Evolutionary conservation across 1,140 invertebrate genomes (phyloP), one percentile per base, ranked within the genome.

Genomic region (Portunus trituberculatus): DNA sequence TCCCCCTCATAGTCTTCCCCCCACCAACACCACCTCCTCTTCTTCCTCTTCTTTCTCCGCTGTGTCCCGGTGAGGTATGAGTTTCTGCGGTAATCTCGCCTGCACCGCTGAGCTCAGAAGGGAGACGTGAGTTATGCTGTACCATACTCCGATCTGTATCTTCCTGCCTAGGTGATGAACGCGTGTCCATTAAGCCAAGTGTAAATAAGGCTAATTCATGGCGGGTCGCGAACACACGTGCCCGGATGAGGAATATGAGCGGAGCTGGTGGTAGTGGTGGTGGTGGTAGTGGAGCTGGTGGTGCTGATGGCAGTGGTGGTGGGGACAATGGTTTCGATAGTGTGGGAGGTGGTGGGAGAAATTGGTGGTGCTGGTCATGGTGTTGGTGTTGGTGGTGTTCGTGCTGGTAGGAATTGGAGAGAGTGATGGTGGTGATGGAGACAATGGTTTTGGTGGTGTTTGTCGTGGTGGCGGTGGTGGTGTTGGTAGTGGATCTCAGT

Each of bases 161-260:
- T 76, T 76, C 12, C 20, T 76, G 67, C 67, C 67, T 20, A 76
- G 67, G 67, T 76, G 67, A 76, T 76, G 67, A 25, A 76, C 25
- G 67, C 67, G 3, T n/a, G 67, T 76, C 67, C 67, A 76, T 76
- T 76, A 76, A 76, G 20, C 20, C 67, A 76, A 76, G 67, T 76
- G 67, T 76, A 76, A 76, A 76, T 76, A 76, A 76, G 67, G 67
- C 67, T 76, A 76, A 76, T 76, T 76, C 67, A 76, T 76, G 67
- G 8, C 16, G 67, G 67, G 20, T 76, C 67, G 67, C 67, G 67
- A 76, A 76, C 67, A 76, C 25, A 76, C 67, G 67, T 76, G 67
- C 67, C 67, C 67, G 20, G 67, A 25, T 76, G 52, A 59, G 52
- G 52, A 59, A 20, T 0, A 10, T 59, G 52, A 20, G 10, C 12